phyloP scores from a whole-genome alignment of 1,140 invertebrate genomes.

The Ostrea edulis region DNA sequence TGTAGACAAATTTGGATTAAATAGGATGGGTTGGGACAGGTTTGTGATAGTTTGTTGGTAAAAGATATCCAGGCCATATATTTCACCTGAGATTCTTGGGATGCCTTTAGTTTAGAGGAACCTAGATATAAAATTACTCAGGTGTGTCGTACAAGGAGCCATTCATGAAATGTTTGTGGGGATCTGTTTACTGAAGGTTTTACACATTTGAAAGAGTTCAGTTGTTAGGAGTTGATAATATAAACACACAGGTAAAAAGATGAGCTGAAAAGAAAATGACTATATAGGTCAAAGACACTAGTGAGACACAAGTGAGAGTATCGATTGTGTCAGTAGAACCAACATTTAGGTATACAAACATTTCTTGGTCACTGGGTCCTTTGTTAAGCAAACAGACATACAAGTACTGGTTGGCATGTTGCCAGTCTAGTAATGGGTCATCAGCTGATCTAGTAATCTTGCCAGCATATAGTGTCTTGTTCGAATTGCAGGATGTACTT shows the following conservation, averaged over 20 bases:
- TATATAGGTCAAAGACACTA: slow-evolving; percentile 16
- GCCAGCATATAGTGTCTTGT: neutral
- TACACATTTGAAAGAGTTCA: neutral
- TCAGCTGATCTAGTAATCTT: slow-evolving; percentile 23
- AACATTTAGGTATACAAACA: slow-evolving; percentile 25
- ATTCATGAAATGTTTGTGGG: slow-evolving; percentile 25
- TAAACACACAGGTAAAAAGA: neutral
- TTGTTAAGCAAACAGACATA: neutral
- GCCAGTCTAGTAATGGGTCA: neutral
- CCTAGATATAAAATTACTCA: slow-evolving; percentile 30
- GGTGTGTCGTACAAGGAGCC: slow-evolving; percentile 4
- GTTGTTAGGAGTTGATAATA: slow-evolving; percentile 2
- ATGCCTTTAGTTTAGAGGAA: slow-evolving; percentile 9
- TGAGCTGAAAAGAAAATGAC: neutral
- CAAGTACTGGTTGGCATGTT: neutral
- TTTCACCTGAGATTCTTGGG: slow-evolving; percentile 31
- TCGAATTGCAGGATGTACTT: neutral
- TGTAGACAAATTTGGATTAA: slow-evolving; percentile 22
- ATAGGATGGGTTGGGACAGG: slow-evolving; percentile 1
- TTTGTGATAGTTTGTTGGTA: neutral
- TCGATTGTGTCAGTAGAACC: neutral
- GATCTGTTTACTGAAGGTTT: slow-evolving; percentile 34
- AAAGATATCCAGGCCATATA: neutral
- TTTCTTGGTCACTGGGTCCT: slow-evolving; percentile 26
- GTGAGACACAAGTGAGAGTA: neutral